Evolutionary conservation across 2,113 vertebrate genomes (phyloP).

Genomic region (Hyaena hyaena): DNA sequence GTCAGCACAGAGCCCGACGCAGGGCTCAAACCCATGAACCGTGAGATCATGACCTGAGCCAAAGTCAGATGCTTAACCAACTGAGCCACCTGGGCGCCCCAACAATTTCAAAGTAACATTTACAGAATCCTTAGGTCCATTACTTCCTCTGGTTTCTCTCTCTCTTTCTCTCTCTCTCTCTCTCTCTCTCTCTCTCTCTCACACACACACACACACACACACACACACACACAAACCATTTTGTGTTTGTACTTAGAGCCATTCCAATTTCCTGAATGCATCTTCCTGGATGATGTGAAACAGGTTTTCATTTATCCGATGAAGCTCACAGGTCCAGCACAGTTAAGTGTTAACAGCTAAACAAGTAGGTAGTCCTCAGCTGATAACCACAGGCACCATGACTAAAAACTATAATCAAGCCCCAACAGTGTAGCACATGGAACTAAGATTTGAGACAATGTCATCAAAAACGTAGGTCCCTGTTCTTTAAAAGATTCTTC

Average conservation of each 20-base stretch:
- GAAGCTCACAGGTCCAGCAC: background rate
- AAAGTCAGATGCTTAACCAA: no score
- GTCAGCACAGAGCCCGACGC: no score
- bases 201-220: no score
- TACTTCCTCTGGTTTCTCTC: background rate
- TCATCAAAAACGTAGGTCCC: background rate
- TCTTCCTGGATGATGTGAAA: background rate
- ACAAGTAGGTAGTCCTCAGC: fast-evolving
- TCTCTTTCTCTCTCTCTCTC: no score
- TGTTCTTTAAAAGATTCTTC: background rate
- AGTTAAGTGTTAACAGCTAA: background rate
- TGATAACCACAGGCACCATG: background rate
- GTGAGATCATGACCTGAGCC: no score
- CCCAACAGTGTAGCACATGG: background rate
- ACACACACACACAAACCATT: background rate
- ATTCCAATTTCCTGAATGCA: background rate
- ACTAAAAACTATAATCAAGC: background rate
- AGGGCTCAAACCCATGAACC: no score
- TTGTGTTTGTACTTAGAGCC: background rate
- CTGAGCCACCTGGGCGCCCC: no score
- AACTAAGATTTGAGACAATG: background rate
- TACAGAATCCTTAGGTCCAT: background rate
- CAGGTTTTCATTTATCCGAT: background rate
- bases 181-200: no score
- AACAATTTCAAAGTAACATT: background rate